phyloP scores from a whole-genome alignment of 1,140 invertebrate genomes.

The Drosophila lowei region DNA sequence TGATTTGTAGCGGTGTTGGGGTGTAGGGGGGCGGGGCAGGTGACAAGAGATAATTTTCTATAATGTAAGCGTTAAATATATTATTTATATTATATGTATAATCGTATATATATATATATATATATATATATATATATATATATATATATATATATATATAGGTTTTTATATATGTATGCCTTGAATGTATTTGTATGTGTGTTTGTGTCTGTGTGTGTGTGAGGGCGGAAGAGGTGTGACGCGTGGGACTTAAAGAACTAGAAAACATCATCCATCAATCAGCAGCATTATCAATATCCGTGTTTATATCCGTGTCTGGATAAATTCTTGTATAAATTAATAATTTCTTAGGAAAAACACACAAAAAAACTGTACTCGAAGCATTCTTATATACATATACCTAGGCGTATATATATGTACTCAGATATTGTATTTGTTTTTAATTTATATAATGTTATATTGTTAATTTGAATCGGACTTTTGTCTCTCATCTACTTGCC shows the following conservation, averaged over 20 bases:
- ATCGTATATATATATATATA: conserved; percentile 50
- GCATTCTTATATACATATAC: too few species aligned
- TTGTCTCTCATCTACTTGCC: neutral
- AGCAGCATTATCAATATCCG: conserved; percentile 12
- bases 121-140: conserved; percentile 55
- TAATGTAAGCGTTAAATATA: conserved; percentile 65
- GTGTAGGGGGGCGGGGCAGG: neutral
- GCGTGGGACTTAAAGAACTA: conserved; percentile 69
- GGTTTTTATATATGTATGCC: conserved; percentile 20
- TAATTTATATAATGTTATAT: conserved; percentile 3
- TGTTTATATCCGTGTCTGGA: neutral
- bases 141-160: conserved; percentile 34
- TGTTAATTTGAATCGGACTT: conserved; percentile 9
- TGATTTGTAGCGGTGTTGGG: neutral
- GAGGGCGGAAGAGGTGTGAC: neutral
- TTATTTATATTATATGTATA: conserved; percentile 60
- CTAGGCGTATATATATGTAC: too few species aligned
- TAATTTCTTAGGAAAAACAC: neutral
- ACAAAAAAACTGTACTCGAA: too few species aligned
- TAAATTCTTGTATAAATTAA: conserved; percentile 8
- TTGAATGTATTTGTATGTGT: conserved; percentile 16
- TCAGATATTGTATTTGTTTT: neutral
- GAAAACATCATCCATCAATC: conserved; percentile 62
- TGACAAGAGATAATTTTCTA: conserved; percentile 46
- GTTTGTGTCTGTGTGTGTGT: conserved; percentile 25